Percentiles rank a stretch among this genome's conserved stretches.
These are phyloP conservation scores for Lobophora halterata DNA, from an alignment of 2,888 invertebrate species.

Conservation along the genomic window DNA sequence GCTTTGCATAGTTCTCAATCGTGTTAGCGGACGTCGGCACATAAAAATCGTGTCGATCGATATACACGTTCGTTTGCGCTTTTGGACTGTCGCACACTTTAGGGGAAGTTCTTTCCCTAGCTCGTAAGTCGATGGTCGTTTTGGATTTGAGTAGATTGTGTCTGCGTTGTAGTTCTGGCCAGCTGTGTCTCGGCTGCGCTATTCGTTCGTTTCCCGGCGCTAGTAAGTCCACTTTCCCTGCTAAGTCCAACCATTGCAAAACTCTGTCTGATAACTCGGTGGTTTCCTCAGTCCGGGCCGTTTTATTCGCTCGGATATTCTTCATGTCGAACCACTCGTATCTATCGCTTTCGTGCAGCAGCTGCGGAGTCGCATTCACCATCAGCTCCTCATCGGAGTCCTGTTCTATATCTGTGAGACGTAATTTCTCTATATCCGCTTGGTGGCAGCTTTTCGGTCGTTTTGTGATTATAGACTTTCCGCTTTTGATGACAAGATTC, in stretches of 20 bases:
- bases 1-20: conserved; percentile 75
- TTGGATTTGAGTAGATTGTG: conserved; percentile 60
- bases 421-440: conserved; percentile 54
- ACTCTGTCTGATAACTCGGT: conserved; percentile 85
- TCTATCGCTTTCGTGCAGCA: conserved; percentile 47
- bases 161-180: conserved; percentile 65
- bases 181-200: conserved; percentile 67
- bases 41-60: conserved; percentile 71
- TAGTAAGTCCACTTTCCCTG: conserved; percentile 79
- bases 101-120: conserved; percentile 51
- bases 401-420: conserved; percentile 54
- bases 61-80: conserved; percentile 55
- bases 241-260: conserved; percentile 89
- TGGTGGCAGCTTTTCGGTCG: conserved; percentile 42
- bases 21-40: conserved; percentile 70
- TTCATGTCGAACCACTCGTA: conserved; percentile 56
- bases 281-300: conserved; percentile 55
- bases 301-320: conserved; percentile 59
- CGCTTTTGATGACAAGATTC: conserved; percentile 58
- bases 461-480: conserved; percentile 45
- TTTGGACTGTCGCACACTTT: conserved; percentile 54
- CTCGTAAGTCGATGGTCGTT: conserved; percentile 57
- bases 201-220: conserved; percentile 63
- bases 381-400: conserved; percentile 56
- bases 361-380: conserved; percentile 52